Percentiles rank a stretch among this genome's conserved stretches.
These are phyloP conservation scores for Apteryx mantelli DNA, from an alignment of 2,113 vertebrate genomes.

Conservation along the genomic window DNA sequence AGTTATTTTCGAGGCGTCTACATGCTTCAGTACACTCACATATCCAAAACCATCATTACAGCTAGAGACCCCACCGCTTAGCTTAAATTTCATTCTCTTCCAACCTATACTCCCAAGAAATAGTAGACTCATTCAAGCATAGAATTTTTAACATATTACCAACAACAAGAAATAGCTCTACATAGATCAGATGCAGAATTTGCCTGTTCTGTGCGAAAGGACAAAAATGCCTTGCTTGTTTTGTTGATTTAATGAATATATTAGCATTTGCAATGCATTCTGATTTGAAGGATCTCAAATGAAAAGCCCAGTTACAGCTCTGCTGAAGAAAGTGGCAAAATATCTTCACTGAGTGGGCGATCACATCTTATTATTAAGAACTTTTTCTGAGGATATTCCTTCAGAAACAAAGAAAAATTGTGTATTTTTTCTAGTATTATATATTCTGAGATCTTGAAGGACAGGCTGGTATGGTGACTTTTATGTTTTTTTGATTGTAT, in stretches of 20 bases:
- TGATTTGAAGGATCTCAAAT: background rate
- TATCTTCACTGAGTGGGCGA: background rate
- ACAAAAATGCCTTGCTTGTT: background rate
- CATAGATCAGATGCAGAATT: background rate
- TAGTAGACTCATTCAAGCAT: background rate
- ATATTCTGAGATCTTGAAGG: background rate
- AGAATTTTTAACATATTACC: background rate
- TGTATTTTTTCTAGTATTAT: background rate
- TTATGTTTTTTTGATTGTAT: background rate
- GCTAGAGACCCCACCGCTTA: background rate
- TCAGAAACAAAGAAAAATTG: background rate
- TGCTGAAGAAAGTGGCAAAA: background rate
- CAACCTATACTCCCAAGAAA: background rate
- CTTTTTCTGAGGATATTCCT: background rate
- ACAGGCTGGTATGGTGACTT: background rate
- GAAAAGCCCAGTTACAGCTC: background rate
- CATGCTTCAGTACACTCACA: slow-evolving; percentile 39
- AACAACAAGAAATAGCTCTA: background rate
- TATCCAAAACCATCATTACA: background rate
- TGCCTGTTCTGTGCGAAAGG: background rate
- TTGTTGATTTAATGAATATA: background rate
- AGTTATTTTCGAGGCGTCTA: background rate
- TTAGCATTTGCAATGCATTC: background rate
- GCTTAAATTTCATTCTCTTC: background rate
- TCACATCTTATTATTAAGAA: background rate